A percentile compares a stretch with the other conserved stretches of the same genome.
phyloP scores from a whole-genome alignment of 2,113 vertebrate species.

The Callaeas wilsoni region DNA sequence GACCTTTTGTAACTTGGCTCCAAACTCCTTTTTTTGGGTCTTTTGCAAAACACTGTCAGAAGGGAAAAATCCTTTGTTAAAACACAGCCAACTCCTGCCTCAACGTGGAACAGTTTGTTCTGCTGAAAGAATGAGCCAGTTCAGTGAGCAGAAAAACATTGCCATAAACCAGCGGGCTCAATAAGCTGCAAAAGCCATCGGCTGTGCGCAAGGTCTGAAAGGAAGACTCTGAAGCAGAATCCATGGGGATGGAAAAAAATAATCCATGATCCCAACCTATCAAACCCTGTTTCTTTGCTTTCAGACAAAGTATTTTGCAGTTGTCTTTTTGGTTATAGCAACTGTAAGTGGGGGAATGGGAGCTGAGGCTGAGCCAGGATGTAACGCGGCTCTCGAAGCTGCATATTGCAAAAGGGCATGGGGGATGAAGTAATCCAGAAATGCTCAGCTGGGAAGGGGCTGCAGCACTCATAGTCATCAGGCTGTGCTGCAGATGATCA shows the following conservation, averaged over 20 bases:
- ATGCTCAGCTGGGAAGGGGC: slow-evolving; percentile 43
- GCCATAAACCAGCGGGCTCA: slow-evolving; percentile 67
- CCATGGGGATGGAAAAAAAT: not conserved
- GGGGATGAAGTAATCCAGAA: slow-evolving; percentile 38
- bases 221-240: not conserved
- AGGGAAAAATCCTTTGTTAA: slow-evolving; percentile 78
- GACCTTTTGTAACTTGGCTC: slow-evolving; percentile 84
- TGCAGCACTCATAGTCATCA: not conserved
- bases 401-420: slow-evolving; percentile 12
- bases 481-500: slow-evolving; percentile 14
- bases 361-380: slow-evolving; percentile 1
- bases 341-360: slow-evolving; percentile 11
- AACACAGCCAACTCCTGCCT: slow-evolving; percentile 79
- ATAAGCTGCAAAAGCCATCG: slow-evolving; percentile 62
- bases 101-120: slow-evolving; percentile 81
- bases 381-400: not conserved
- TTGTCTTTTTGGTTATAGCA: slow-evolving; percentile 8
- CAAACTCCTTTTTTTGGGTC: slow-evolving; percentile 76
- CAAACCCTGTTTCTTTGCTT: not conserved
- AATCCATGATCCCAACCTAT: not conserved
- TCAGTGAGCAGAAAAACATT: slow-evolving; percentile 80
- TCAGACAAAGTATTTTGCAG: slow-evolving; percentile 30
- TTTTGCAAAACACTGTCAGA: slow-evolving; percentile 78
- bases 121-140: slow-evolving; percentile 78
- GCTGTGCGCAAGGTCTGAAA: not conserved